Evolutionary conservation across 2,888 invertebrate genomes (phyloP), one percentile per base, ranked within the genome.

Genomic region (Clunio marinus): DNA sequence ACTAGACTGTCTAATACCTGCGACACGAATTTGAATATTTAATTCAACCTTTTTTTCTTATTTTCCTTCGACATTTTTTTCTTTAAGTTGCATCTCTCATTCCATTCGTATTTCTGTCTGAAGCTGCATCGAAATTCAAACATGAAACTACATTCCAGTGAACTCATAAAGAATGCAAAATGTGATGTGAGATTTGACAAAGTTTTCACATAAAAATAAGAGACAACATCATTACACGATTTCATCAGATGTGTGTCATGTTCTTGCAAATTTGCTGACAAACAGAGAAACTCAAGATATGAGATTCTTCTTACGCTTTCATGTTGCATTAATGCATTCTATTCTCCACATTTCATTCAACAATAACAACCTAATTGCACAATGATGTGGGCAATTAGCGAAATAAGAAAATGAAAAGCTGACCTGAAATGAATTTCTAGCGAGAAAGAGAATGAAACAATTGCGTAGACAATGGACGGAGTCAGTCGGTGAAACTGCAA

Each of bases 191-290:
- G n/a, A n/a, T 41, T 41, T n/a, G 41, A 41, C 41, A 41, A 41
- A 2, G 10, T 5, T 41, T 41, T 41, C 41, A n/a, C 41, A 41
- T 41, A 5, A 10, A 41, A 41, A 41, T 41, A 15, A 41, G 41
- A 41, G 41, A n/a, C 41, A 41, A 41, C 2, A 41, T n/a, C 41
- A 41, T 41, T 41, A 15, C 41, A n/a, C n/a, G n/a, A n/a, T n/a
- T n/a, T n/a, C n/a, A n/a, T n/a, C n/a, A n/a, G 37, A 63, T 63
- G 45, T 63, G 46, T 63, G 63, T 63, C 63, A 63, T 63, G 63
- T 63, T 45, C 28, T 58, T 25, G 25, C 46, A 20, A 17, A 46
- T 60, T 37, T 37, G 10, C 10, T 20, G 35, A 37, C 35, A 17
- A 5, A 24, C 13, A 60, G 24, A 5, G 63, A 63, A 63, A 63